These are phyloP conservation scores for Onychomys leucogaster DNA, from an alignment of 2,797 vertebrate genomes.

Conservation along the genomic window DNA sequence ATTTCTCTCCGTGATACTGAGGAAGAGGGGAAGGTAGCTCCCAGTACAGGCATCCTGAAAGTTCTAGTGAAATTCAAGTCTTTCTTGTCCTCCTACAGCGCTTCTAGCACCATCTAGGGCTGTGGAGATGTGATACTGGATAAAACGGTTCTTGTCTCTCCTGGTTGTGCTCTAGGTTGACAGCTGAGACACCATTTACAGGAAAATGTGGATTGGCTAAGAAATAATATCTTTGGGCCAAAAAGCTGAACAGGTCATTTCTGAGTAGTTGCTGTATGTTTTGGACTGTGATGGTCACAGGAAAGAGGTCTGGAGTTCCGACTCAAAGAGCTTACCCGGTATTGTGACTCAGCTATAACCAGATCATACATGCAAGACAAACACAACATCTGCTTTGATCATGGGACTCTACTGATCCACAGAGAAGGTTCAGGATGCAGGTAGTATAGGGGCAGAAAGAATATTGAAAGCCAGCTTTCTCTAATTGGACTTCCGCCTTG, in stretches of 20 bases:
- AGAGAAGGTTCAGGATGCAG: not conserved
- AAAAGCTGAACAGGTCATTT: not conserved
- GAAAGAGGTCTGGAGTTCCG: not conserved
- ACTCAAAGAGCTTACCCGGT: not conserved
- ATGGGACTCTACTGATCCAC: not conserved
- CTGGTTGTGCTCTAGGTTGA: not conserved
- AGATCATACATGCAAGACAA: not conserved
- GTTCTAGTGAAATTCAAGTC: not conserved
- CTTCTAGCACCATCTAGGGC: not conserved
- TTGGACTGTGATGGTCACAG: not conserved
- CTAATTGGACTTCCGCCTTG: not conserved
- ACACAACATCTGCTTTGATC: not conserved
- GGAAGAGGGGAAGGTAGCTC: not conserved
- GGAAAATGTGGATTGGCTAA: not conserved
- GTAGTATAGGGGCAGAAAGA: not conserved
- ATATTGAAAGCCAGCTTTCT: not conserved
- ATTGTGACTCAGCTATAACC: not conserved
- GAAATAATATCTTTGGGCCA: not conserved
- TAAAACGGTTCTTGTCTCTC: not conserved
- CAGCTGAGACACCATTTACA: not conserved
- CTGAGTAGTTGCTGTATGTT: not conserved
- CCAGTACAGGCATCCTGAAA: not conserved
- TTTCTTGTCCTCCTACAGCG: not conserved
- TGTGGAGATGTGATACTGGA: not conserved
- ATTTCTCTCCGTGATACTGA: not conserved